Evolutionary conservation across 2,888 invertebrate genomes (phyloP), one percentile per base, ranked within the genome.

Genomic region (Tetragonula carbonaria): DNA sequence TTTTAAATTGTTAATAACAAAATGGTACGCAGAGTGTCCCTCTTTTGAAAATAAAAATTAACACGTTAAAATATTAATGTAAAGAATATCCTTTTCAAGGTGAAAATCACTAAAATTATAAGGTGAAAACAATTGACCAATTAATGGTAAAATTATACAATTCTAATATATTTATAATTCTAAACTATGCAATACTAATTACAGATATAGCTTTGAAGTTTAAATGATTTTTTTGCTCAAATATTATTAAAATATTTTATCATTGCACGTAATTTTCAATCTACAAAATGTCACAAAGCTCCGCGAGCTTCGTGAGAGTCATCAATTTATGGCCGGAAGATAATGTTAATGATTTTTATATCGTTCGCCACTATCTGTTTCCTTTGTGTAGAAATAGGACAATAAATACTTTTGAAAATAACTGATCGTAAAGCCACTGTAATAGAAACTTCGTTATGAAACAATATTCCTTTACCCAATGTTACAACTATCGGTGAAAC

Each of bases 301-400:
- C 4, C 8, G 2, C 16, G 45, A 23, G 23, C 23, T 2, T 4
- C 45, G 11, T 4, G 45, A 50, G 45, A 23, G 16, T 67, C 45
- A 67, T 67, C 18, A 67, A 67, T 67, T 23, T 23, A 2, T 23
- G 45, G 50, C 18, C 23, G 23, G 6, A n/a, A 50, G 67, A 67
- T 50, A 67, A 8, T 50, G 67, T 67, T 67, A 67, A 67, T 50
- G 23, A 67, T 50, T 38, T 67, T 67, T 23, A 23, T 67, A 45
- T 45, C 66, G 66, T n/a, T 2, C 45, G 16, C 45, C 45, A 45
- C 45, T 66, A 33, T 67, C 45, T 67, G 13, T 16, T 45, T 23
- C 21, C n/a, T 14, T 16, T 6, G 14, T 3, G n/a, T 45, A 14
- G 45, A 45, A 23, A 67, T 45, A 8, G 45, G 50, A 67, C 50